Evolutionary conservation across 1,140 invertebrate species (phyloP), one percentile per base, ranked within the genome.

Genomic region (Mactra quadrangularis): DNA sequence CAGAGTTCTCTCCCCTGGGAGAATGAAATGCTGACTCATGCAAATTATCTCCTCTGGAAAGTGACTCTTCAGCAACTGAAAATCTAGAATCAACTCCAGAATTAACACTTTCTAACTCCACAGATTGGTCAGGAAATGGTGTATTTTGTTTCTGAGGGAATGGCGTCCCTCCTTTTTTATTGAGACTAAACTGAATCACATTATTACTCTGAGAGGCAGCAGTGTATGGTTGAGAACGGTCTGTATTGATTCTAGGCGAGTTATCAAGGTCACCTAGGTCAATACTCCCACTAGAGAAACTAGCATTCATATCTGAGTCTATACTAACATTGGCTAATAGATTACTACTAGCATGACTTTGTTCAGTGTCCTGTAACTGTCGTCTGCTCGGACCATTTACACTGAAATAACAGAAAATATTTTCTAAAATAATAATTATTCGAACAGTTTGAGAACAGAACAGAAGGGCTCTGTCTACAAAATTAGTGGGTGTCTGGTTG

Each of bases 291-390:
- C 74, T 85, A 45, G 85, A 82, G 41, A 88, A 85, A 59, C 89
- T 91, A 29, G 89, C 87, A 62, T 82, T 85, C 25, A 90, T 50
- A 9, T 89, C 87, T 1, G 86, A 87, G 85, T 91, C 90, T 19
- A 91, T 89, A 68, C 87, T 88, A n/a, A 91, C 90, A 86, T 92
- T 92, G 13, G 86, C 87, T 62, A 90, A 75, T 19, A 92, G 84
- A 52, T 74, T 79, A 38, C 72, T 83, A 31, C 71, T 64, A 11
- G 53, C 52, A n/a, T 60, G 31, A 22, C 62, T 76, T 7, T 64
- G 57, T 15, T 22, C n/a, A 1, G 29, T 15, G 1, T n/a, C 72
- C 19, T 41, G 38, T 41, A 41, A 41, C 15, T 41, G 38, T 41
- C 6, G 6, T 41, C 38, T 15, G 15, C 38, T 6, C 6, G 38